Percentiles rank a stretch among this genome's conserved stretches.
phyloP scores from a whole-genome alignment of 2,888 invertebrate genomes.

The Phyllotreta striolata region DNA sequence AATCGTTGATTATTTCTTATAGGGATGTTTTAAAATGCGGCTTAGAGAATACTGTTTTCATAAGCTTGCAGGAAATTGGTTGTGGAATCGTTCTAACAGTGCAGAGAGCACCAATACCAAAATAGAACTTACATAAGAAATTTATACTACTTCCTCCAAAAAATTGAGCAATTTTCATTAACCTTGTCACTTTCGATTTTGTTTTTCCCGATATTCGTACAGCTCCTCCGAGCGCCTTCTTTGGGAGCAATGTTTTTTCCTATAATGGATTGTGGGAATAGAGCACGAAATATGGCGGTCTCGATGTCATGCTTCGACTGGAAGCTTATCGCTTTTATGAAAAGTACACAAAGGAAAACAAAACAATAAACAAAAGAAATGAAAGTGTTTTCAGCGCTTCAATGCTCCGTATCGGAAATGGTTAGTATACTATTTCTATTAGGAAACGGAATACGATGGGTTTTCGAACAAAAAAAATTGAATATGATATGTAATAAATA shows the following conservation, averaged over 20 bases:
- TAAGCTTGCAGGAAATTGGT: no score
- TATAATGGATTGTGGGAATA: slow-evolving; percentile 14
- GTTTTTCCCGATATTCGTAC: no score
- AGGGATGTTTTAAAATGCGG: slow-evolving; percentile 8
- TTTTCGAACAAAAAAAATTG: no score
- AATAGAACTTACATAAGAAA: no score
- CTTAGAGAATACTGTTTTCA: background rate
- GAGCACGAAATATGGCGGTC: slow-evolving; percentile 17
- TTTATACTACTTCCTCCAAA: no score
- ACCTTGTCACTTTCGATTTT: no score
- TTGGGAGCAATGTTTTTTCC: slow-evolving; percentile 9
- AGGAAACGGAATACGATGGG: no score
- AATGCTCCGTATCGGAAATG: slow-evolving; percentile 20
- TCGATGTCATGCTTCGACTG: slow-evolving; percentile 22
- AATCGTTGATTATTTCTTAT: slow-evolving; percentile 20
- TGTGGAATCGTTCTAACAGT: no score
- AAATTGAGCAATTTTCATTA: no score
- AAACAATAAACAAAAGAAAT: slow-evolving; percentile 32
- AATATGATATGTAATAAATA: no score
- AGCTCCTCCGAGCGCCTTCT: no score
- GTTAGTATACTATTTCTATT: background rate
- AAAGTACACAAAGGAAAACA: slow-evolving; percentile 27
- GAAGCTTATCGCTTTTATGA: slow-evolving; percentile 27
- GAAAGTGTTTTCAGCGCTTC: slow-evolving; percentile 28
- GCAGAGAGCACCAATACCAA: no score